A percentile compares a stretch with the other conserved stretches of the same genome.
Evolutionary conservation across 2,113 vertebrate species (phyloP).

Genomic region (Pungitius pungitius): DNA sequence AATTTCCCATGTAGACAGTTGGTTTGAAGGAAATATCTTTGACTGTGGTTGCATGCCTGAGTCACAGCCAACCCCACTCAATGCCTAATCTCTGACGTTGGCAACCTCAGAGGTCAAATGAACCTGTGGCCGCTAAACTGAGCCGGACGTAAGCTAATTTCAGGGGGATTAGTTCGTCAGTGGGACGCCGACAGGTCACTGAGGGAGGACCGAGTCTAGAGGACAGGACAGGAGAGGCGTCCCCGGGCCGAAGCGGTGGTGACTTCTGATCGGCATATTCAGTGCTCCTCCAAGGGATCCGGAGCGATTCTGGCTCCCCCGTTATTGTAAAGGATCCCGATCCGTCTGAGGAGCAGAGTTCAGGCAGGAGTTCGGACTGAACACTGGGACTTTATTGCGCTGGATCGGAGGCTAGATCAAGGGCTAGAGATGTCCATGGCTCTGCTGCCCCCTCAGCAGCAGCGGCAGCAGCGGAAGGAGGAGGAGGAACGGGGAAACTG

Average conservation of each 20-base stretch:
- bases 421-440: conserved; percentile 56
- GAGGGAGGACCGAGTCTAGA: conserved; percentile 40
- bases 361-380: background rate
- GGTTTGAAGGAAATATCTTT: background rate
- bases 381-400: background rate
- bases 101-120: conserved; percentile 39
- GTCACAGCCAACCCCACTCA: conserved; percentile 15
- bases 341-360: background rate
- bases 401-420: conserved; percentile 5
- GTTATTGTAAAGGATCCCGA: conserved; percentile 11
- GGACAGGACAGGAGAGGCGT: background rate
- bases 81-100: conserved; percentile 57
- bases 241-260: background rate
- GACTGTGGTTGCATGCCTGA: conserved; percentile 12
- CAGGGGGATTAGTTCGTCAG: conserved; percentile 69
- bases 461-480: conserved; percentile 41
- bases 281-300: background rate
- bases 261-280: conserved; percentile 5
- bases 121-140: conserved; percentile 57
- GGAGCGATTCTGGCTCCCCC: background rate
- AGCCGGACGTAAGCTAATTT: conserved; percentile 70
- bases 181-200: conserved; percentile 42
- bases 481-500: conserved; percentile 44
- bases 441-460: conserved; percentile 67
- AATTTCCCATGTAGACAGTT: background rate